These are phyloP conservation scores for Hesperophylax magnus DNA, from an alignment of 1,140 invertebrate species.

Conservation along the genomic window DNA sequence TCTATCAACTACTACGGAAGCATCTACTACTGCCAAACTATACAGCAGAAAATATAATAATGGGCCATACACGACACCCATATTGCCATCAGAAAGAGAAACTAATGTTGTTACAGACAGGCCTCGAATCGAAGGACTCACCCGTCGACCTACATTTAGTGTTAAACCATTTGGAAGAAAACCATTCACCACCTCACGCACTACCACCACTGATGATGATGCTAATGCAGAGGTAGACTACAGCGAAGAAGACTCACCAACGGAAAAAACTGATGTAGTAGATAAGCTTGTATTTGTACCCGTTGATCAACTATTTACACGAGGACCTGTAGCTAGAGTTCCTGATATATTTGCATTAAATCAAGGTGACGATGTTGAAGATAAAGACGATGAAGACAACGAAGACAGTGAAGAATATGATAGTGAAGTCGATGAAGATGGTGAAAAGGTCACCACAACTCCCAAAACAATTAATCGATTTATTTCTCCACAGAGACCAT, in stretches of 20 bases:
- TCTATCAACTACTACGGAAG: constrained; percentile 63
- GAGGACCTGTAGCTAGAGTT: constrained; percentile 60
- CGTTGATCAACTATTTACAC: constrained; percentile 64
- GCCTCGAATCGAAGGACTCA: constrained; percentile 55
- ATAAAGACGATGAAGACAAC: constrained; percentile 58
- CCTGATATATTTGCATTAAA: constrained; percentile 30
- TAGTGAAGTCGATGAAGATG: constrained; percentile 45
- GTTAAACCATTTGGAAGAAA: constrained; percentile 63
- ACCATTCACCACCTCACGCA: constrained; percentile 65
- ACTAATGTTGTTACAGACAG: constrained; percentile 55
- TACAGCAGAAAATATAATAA: constrained; percentile 69
- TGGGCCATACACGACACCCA: constrained; percentile 66
- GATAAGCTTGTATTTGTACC: constrained; percentile 68
- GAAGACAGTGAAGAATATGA: constrained; percentile 58
- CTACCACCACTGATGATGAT: constrained; percentile 64
- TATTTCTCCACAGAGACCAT: constrained; percentile 37
- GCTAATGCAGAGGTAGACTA: constrained; percentile 66
- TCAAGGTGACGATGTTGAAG: constrained; percentile 55
- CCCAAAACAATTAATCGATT: constrained; percentile 50
- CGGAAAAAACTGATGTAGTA: constrained; percentile 68
- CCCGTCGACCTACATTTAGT: constrained; percentile 62
- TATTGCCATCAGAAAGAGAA: constrained; percentile 61
- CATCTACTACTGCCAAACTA: constrained; percentile 63
- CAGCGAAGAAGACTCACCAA: constrained; percentile 62
- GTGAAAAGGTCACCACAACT: constrained; percentile 57